Conservation (phyloP, 2,113 vertebrate genomes). For the Oceanodroma tethys region DNA sequence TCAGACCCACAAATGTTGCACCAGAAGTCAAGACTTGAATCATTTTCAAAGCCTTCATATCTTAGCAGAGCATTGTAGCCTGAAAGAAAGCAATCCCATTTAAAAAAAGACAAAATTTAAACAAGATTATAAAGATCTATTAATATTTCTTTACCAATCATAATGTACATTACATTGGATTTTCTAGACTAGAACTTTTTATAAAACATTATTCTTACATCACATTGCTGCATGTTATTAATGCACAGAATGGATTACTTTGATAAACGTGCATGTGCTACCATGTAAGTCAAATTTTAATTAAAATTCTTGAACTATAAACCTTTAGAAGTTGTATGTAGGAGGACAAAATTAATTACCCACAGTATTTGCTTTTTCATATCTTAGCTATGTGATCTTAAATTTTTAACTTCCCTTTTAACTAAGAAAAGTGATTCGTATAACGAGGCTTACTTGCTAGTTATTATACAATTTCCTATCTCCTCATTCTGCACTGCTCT, state of each 20-base stretch:
- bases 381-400: not conserved
- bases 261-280: not conserved
- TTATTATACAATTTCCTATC: not conserved
- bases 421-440: not conserved
- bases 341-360: not conserved
- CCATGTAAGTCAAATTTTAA: not conserved
- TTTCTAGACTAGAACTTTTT: not conserved
- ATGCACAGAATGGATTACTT: not conserved
- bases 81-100: conserved; percentile 53
- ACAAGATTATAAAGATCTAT: not conserved
- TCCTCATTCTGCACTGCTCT: not conserved
- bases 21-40: conserved; percentile 95
- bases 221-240: not conserved
- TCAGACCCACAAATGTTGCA: conserved; percentile 91
- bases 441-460: not conserved
- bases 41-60: conserved; percentile 96
- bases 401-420: not conserved
- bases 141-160: not conserved
- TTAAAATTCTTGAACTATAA: not conserved
- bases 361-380: not conserved
- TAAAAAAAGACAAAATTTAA: not conserved
- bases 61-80: conserved; percentile 94
- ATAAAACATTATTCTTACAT: not conserved
- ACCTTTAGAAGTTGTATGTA: not conserved
- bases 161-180: not conserved